A percentile compares a stretch with the other conserved stretches of the same genome.
These are phyloP conservation scores for Platycercus adscitus DNA, from an alignment of 2,113 vertebrate genomes.

Conservation along the genomic window DNA sequence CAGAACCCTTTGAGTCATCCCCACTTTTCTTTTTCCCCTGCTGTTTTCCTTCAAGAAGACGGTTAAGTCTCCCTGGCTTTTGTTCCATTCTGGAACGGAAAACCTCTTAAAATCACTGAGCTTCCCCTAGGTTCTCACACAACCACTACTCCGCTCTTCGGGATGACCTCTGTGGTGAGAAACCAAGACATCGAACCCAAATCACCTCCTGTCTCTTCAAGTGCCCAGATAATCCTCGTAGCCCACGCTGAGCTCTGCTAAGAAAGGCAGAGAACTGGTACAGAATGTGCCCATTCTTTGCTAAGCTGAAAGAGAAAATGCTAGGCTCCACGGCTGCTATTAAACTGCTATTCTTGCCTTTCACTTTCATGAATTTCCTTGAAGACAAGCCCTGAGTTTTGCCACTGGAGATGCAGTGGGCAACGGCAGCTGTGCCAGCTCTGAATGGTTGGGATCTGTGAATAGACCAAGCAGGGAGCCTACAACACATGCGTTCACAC, in stretches of 20 bases:
- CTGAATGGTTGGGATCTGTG: rapidly evolving
- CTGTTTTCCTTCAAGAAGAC: conserved; percentile 37
- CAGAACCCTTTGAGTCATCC: neutral
- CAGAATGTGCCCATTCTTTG: neutral
- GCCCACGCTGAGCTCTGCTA: neutral
- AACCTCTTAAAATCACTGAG: conserved; percentile 9
- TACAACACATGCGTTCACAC: rapidly evolving
- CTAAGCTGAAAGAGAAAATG: neutral
- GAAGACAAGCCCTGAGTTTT: neutral
- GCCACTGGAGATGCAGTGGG: neutral
- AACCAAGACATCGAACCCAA: neutral
- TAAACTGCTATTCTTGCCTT: neutral
- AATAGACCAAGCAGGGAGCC: neutral
- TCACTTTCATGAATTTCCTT: neutral
- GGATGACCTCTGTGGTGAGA: neutral
- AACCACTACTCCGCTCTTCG: neutral
- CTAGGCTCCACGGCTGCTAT: rapidly evolving
- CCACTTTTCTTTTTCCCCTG: conserved; percentile 1
- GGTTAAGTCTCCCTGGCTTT: conserved; percentile 12
- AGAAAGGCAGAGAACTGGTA: neutral
- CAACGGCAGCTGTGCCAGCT: rapidly evolving
- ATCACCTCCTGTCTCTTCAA: neutral
- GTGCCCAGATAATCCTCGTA: neutral
- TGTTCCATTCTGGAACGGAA: conserved; percentile 1
- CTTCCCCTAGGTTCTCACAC: neutral